These are phyloP conservation scores for Netelia inedita DNA, from an alignment of 2,888 invertebrate species.

Conservation along the genomic window DNA sequence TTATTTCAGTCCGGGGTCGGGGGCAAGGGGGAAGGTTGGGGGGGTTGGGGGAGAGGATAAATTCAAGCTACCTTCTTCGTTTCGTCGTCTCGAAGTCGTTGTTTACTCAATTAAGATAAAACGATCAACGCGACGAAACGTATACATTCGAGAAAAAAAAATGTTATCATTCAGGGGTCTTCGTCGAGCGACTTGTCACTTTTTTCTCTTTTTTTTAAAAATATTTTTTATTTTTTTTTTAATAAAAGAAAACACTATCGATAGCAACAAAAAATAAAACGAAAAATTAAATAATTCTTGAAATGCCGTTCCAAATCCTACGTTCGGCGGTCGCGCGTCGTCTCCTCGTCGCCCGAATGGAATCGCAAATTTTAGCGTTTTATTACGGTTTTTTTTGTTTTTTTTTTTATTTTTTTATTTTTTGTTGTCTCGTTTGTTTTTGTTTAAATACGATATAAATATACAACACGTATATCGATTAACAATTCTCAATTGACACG, in stretches of 20 bases:
- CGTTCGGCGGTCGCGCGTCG: not conserved
- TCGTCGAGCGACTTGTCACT: not conserved
- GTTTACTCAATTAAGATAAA: not conserved
- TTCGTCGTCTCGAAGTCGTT: slow-evolving; percentile 25
- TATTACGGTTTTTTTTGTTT: slow-evolving; percentile 10
- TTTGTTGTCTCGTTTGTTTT: not conserved
- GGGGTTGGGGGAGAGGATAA: not conserved
- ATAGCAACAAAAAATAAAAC: too few relatives aligned
- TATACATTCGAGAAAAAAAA: not conserved
- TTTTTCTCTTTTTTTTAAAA: not conserved
- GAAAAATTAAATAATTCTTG: too few relatives aligned
- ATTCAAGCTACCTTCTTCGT: not conserved
- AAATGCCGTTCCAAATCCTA: too few relatives aligned
- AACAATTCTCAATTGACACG: slow-evolving; percentile 37
- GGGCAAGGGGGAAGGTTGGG: not conserved
- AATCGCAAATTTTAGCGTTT: slow-evolving; percentile 26
- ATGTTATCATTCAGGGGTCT: not conserved
- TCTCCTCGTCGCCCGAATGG: slow-evolving; percentile 7
- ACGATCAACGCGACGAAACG: not conserved
- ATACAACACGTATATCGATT: slow-evolving; percentile 28
- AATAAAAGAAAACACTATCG: not conserved
- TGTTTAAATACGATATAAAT: slow-evolving; percentile 19
- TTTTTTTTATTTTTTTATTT: slow-evolving; percentile 10
- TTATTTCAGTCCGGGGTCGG: not conserved
- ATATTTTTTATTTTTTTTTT: not conserved